phyloP scores from a whole-genome alignment of 2,797 vertebrate species.

The Lagocephalus sceleratus region DNA sequence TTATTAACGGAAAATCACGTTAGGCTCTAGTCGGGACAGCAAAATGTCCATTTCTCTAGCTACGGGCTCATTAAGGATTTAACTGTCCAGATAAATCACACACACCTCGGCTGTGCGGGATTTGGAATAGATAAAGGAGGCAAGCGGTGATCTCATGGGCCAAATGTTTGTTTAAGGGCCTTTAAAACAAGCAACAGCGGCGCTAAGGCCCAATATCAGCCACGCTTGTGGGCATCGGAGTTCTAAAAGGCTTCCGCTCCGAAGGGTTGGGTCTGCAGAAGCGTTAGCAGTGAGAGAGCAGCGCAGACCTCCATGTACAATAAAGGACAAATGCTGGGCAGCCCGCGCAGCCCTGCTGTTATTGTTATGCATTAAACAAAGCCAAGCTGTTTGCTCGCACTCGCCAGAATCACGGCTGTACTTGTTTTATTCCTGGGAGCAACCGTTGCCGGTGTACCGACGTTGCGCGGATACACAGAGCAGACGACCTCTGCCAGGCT shows the following conservation, averaged over 20 bases:
- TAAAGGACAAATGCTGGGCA: constrained; percentile 21
- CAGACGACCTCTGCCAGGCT: constrained; percentile 60
- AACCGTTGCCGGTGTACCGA: constrained; percentile 39
- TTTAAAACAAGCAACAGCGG: too few species aligned
- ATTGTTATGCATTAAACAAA: constrained; percentile 54
- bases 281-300: neutral
- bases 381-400: constrained; percentile 41
- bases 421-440: constrained; percentile 41
- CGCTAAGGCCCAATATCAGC: neutral
- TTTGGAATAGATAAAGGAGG: constrained; percentile 10
- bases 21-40: constrained; percentile 20
- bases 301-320: constrained; percentile 17
- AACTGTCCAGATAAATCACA: constrained; percentile 31
- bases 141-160: constrained; percentile 5
- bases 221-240: too few species aligned
- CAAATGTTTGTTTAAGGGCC: too few species aligned
- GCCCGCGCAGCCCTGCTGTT: constrained; percentile 32
- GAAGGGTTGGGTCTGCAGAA: too few species aligned
- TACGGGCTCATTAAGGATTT: constrained; percentile 19
- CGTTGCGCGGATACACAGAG: constrained; percentile 49
- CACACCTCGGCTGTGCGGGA: constrained; percentile 6
- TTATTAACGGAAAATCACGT: constrained; percentile 48
- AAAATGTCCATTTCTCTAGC: constrained; percentile 23
- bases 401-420: constrained; percentile 48
- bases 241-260: too few species aligned